Evolutionary conservation across 2,888 invertebrate species (phyloP).

Genomic region (Lymantria dispar): DNA sequence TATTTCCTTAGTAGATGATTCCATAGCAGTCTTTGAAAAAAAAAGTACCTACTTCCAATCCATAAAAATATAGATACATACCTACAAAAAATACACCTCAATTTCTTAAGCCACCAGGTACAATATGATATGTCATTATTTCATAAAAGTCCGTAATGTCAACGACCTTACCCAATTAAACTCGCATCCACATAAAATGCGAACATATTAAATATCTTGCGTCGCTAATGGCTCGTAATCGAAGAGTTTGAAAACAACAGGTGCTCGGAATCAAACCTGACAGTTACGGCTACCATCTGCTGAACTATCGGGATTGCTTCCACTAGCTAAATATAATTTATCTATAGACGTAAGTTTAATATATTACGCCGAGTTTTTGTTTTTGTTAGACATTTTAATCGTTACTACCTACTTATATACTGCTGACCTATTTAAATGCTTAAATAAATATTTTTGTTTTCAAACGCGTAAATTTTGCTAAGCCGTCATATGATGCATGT

Average conservation of each 20-base stretch:
- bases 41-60: not conserved
- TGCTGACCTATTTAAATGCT: not conserved
- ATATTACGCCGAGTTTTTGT: slow-evolving; percentile 13
- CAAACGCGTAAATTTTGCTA: not conserved
- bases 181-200: slow-evolving; percentile 28
- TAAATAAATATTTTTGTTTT: not conserved
- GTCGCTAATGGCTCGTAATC: slow-evolving; percentile 73
- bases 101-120: not conserved
- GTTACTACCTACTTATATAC: not conserved
- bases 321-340: slow-evolving; percentile 51
- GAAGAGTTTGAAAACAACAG: slow-evolving; percentile 76
- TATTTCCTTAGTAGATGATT: too few species aligned
- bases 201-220: slow-evolving; percentile 66
- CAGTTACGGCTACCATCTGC: slow-evolving; percentile 69
- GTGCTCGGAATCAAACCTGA: slow-evolving; percentile 76
- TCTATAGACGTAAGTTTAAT: slow-evolving; percentile 23
- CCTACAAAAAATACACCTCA: not conserved
- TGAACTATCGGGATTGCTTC: slow-evolving; percentile 35
- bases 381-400: not conserved
- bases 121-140: slow-evolving; percentile 3
- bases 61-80: not conserved
- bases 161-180: slow-evolving; percentile 26
- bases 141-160: slow-evolving; percentile 11
- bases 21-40: too few species aligned
- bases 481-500: too few species aligned